These are phyloP conservation scores for Mycogona germanica DNA, from an alignment of 2,888 invertebrate species.

Conservation along the genomic window DNA sequence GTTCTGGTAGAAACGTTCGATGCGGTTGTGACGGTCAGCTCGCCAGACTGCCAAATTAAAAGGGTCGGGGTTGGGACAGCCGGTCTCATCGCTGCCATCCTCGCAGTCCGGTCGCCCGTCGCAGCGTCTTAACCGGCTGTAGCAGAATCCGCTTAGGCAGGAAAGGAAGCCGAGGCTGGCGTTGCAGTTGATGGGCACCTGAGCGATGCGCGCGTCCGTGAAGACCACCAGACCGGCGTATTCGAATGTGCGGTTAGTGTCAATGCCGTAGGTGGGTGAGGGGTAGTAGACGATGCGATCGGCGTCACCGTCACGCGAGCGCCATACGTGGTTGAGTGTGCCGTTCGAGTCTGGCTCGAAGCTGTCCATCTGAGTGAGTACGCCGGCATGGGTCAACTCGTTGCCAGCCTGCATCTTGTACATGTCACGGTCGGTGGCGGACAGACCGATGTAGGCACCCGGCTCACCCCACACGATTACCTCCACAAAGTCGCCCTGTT, in stretches of 20 bases:
- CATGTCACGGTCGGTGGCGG: conserved; percentile 77
- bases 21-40: conserved; percentile 72
- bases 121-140: conserved; percentile 57
- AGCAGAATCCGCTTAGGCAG: conserved; percentile 66
- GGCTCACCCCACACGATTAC: conserved; percentile 88
- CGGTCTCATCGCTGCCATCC: conserved; percentile 73
- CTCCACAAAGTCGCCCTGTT: conserved; percentile 85
- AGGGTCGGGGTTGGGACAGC: conserved; percentile 40
- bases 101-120: conserved; percentile 65
- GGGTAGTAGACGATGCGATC: conserved; percentile 78
- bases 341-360: conserved; percentile 79
- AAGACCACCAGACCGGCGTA: conserved; percentile 75
- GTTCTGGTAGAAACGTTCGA: conserved; percentile 83
- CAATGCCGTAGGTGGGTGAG: conserved; percentile 79
- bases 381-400: conserved; percentile 73
- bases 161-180: conserved; percentile 56
- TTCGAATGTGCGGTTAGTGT: conserved; percentile 87
- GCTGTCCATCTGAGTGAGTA: conserved; percentile 71
- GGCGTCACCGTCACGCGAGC: conserved; percentile 70
- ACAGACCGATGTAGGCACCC: conserved; percentile 84
- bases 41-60: conserved; percentile 55
- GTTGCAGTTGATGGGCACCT: conserved; percentile 46
- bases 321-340: conserved; percentile 69
- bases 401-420: conserved; percentile 89
- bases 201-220: conserved; percentile 58